Conservation (phyloP, 2,113 vertebrate species). For the Mustelus asterias region DNA sequence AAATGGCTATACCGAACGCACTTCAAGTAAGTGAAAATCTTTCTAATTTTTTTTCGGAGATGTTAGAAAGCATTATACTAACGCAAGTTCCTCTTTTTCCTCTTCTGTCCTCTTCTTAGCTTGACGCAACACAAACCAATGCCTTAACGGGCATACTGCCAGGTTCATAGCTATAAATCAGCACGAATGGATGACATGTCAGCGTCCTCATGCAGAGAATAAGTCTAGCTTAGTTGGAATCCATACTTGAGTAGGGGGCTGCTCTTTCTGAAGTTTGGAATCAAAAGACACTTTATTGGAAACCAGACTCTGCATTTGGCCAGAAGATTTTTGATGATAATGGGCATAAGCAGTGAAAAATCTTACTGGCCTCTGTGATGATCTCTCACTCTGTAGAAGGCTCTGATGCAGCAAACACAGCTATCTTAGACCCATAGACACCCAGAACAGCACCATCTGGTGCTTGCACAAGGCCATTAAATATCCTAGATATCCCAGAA, state of each 20-base stretch:
- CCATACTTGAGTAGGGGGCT: background rate
- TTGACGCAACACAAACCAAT: background rate
- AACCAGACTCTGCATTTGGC: background rate
- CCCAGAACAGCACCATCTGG: background rate
- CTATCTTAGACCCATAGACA: background rate
- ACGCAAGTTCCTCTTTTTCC: background rate
- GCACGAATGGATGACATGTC: background rate
- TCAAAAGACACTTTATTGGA: background rate
- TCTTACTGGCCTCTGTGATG: no score
- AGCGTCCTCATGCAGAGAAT: background rate
- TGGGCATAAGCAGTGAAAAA: background rate
- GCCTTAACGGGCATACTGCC: background rate
- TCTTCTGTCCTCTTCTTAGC: background rate
- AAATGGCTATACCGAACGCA: background rate
- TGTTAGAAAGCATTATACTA: background rate
- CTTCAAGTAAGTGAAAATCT: background rate
- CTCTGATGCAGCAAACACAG: background rate
- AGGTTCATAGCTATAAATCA: background rate
- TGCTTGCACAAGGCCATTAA: background rate
- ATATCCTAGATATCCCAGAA: background rate
- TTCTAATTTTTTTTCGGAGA: background rate
- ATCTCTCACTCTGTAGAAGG: background rate
- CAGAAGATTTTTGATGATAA: background rate
- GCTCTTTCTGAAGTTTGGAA: background rate
- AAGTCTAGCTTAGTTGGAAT: background rate